Base-by-base conservation (phyloP, 1,140 invertebrate genomes). In the Formica exsecta region DNA sequence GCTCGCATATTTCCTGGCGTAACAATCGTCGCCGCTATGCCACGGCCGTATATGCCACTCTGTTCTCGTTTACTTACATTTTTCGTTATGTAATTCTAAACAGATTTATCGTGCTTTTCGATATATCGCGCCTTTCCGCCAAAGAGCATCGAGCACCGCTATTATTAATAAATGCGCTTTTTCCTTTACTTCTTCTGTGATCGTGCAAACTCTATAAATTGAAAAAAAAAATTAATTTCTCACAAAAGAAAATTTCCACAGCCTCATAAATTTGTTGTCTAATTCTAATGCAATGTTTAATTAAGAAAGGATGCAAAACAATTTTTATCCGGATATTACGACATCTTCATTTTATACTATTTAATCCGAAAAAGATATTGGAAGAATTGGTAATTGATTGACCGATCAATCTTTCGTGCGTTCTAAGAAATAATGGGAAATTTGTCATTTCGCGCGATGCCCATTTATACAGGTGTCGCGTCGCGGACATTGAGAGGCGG, bases 401-500 rank as follows among this genome's bases (percentile, higher is more conserved):
- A 48, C n/a, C 16, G 19, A 11, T 68, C 13, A 19, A 57, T 8
- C 62, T 11, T 62, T 44, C n/a, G 4, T 41, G 2, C 3, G 9
- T 22, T 19, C 38, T 74, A 61, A 83, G 79, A 74, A 48, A 83
- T 62, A 85, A 88, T 54, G 80, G n/a, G 32, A 48, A 57, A 29
- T 61, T 25, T 19, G 36, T 16, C 44, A 79, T 76, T 66, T 76
- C 48, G 70, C 66, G 51, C 16, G 38, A 3, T 81, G 66, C 48
- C 71, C 74, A 66, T 64, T 74, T 38, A 62, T 41, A 41, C 48
- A 59, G 54, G 22, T 73, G 76, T 81, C 51, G 70, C 83, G 68
- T 73, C 66, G 61, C 66, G 88, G 41, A 66, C 75, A 32, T 38
- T 9, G 68, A 61, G 68, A 66, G 80, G 87, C 81, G 65, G 86